phyloP scores from a whole-genome alignment of 1,140 invertebrate genomes.

The Apis mellifera region Amel_HAv3.1 CM009931.2:1178501-1179000 shows the following conservation, averaged over 20 bases:
- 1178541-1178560: too few relatives aligned
- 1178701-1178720: not conserved
- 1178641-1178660: too few relatives aligned
- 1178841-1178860: not conserved
- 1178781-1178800: not conserved
- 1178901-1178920: not conserved
- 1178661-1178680: not conserved
- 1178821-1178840: slow-evolving; percentile 5
- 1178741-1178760: not conserved
- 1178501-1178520: too few relatives aligned
- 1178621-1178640: too few relatives aligned
- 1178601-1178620: too few relatives aligned
- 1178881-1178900: slow-evolving; percentile 15
- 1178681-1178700: too few relatives aligned
- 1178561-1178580: too few relatives aligned
- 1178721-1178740: slow-evolving; percentile 11
- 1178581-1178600: too few relatives aligned
- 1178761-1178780: not conserved
- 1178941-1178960: not conserved
- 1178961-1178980: slow-evolving; percentile 9
- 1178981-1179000: slow-evolving; percentile 24
- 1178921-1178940: slow-evolving; percentile 23
- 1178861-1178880: not conserved
- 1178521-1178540: too few relatives aligned
- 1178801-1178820: not conserved